Conservation (phyloP, 2,797 vertebrate species). For the Urocyon cinereoargenteus region DNA sequence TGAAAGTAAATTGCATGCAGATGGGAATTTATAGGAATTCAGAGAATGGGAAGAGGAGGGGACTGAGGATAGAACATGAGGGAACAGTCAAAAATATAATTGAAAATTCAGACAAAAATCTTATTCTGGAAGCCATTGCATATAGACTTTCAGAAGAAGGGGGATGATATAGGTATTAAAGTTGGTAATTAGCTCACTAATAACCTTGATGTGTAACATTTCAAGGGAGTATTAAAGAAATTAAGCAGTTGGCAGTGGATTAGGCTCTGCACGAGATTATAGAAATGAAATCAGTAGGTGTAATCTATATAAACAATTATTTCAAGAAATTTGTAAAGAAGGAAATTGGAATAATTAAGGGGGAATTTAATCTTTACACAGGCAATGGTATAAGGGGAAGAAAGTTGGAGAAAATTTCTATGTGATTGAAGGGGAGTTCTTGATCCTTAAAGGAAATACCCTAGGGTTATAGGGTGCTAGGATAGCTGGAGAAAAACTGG, state of each 20-base stretch:
- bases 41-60: conserved; percentile 4
- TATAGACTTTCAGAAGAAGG: background rate
- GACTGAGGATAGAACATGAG: background rate
- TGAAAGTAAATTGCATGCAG: background rate
- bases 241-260: background rate
- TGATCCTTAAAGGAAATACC: background rate
- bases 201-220: background rate
- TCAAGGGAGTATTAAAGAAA: conserved; percentile 6
- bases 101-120: background rate
- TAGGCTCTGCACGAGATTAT: background rate
- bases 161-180: background rate
- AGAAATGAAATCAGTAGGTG: background rate
- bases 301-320: conserved; percentile 10
- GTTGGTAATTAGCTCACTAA: background rate
- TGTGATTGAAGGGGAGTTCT: background rate
- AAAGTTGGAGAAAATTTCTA: background rate
- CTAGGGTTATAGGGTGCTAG: background rate
- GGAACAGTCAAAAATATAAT: background rate
- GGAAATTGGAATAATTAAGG: background rate
- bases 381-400: background rate
- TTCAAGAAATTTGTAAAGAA: conserved; percentile 34
- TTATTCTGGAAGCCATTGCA: background rate
- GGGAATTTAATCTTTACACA: conserved; percentile 19
- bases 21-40: background rate
- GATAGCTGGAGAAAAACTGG: background rate